Evolutionary conservation across 2,113 vertebrate species (phyloP).

Genomic region (Petaurus breviceps): DNA sequence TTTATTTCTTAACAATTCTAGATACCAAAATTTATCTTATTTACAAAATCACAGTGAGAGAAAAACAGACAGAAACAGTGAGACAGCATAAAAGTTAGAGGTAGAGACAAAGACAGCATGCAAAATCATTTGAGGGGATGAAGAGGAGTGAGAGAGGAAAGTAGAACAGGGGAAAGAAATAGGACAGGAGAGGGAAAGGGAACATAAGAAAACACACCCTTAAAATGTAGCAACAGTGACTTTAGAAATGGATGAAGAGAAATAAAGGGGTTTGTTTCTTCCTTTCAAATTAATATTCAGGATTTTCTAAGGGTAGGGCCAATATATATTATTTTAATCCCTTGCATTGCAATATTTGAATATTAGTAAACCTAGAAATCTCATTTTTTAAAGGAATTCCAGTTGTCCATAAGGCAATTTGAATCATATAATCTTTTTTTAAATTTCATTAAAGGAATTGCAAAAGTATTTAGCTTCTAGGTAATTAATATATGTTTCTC

Average conservation of each 20-base stretch:
- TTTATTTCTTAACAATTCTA: background rate
- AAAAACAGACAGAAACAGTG: background rate
- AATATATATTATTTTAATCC: background rate
- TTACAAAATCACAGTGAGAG: background rate
- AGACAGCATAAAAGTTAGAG: background rate
- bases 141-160: background rate
- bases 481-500: background rate
- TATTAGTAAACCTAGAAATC: background rate
- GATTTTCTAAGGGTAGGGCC: background rate
- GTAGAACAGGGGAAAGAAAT: background rate
- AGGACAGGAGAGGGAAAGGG: background rate
- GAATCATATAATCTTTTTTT: background rate
- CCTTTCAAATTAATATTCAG: background rate
- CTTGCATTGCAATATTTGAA: background rate
- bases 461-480: background rate
- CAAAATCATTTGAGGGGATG: background rate
- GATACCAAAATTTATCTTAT: background rate
- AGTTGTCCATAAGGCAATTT: background rate
- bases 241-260: background rate
- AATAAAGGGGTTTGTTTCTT: conserved; percentile 15
- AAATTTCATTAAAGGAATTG: conserved; percentile 13
- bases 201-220: background rate
- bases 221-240: background rate
- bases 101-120: background rate
- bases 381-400: background rate